These are phyloP conservation scores for Anguilla megastoma DNA, from an alignment of 2,797 vertebrate species.

Conservation along the genomic window DNA sequence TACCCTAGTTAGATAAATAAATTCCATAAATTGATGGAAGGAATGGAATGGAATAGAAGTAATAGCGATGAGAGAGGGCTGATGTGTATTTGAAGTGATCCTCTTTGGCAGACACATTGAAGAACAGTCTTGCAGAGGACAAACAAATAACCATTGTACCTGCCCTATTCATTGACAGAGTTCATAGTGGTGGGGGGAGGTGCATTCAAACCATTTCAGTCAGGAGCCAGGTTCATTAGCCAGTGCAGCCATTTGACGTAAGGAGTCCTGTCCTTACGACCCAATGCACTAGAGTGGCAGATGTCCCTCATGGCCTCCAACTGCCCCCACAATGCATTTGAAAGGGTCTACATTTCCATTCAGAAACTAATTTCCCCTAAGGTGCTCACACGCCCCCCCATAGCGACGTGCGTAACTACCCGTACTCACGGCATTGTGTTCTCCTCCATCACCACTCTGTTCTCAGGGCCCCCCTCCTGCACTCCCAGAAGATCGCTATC, in stretches of 20 bases:
- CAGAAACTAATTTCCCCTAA: neutral
- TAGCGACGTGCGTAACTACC: neutral
- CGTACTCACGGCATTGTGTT: neutral
- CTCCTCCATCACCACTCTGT: neutral
- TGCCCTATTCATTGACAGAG: neutral
- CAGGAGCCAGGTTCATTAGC: slow-evolving; percentile 20
- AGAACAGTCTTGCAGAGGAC: neutral
- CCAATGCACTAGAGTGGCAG: neutral
- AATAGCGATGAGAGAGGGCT: neutral
- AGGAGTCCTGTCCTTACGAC: neutral
- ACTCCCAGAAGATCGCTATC: neutral
- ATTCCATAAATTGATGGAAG: neutral
- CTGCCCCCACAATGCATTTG: neutral
- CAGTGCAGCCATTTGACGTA: neutral
- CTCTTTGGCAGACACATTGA: neutral
- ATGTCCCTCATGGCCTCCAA: neutral
- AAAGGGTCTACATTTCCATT: neutral
- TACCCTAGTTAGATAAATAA: neutral
- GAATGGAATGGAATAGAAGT: neutral
- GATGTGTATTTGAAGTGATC: neutral
- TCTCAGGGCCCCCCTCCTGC: neutral
- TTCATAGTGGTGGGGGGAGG: neutral
- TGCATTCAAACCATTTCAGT: neutral
- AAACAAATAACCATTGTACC: slow-evolving; percentile 6
- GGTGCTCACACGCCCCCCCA: neutral